phyloP scores from a whole-genome alignment of 1,140 invertebrate genomes.

The Drosophila varians region DNA sequence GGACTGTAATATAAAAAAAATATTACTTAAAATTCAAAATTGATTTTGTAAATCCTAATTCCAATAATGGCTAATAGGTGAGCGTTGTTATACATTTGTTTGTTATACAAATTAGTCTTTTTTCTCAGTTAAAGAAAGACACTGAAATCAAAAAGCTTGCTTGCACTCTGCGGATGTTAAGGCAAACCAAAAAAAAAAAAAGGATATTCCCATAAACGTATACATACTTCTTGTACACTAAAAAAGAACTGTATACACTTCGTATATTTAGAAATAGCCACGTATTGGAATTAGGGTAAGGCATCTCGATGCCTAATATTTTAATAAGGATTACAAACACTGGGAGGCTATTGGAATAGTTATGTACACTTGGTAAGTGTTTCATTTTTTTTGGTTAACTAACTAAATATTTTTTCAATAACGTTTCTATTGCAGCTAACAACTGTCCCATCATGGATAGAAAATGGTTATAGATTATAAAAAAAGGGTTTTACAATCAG shows the following conservation, averaged over 20 bases:
- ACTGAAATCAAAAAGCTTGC: not conserved
- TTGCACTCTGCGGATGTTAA: constrained; percentile 9
- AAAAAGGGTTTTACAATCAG: too few relatives aligned
- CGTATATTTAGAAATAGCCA: constrained; percentile 13
- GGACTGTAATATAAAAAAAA: not conserved
- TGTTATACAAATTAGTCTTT: not conserved
- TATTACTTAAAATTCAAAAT: constrained; percentile 5
- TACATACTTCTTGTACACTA: constrained; percentile 9
- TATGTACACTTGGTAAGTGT: not conserved
- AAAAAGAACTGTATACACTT: not conserved
- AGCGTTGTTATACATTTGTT: not conserved
- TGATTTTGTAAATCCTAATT: constrained; percentile 39
- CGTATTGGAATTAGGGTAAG: constrained; percentile 30
- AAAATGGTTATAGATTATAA: too few relatives aligned
- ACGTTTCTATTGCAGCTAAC: too few relatives aligned
- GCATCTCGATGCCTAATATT: not conserved
- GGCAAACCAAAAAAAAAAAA: not conserved
- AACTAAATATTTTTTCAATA: too few relatives aligned
- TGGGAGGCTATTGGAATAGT: too few relatives aligned
- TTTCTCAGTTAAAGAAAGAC: not conserved
- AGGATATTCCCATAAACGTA: not conserved
- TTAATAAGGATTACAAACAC: too few relatives aligned
- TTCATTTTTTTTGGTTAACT: not conserved
- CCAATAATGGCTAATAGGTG: constrained; percentile 33
- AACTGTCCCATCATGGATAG: too few relatives aligned